Percentiles rank a stretch among this genome's conserved stretches.
Evolutionary conservation across 1,140 invertebrate genomes (phyloP).

Genomic region (Drosophila azteca): DNA sequence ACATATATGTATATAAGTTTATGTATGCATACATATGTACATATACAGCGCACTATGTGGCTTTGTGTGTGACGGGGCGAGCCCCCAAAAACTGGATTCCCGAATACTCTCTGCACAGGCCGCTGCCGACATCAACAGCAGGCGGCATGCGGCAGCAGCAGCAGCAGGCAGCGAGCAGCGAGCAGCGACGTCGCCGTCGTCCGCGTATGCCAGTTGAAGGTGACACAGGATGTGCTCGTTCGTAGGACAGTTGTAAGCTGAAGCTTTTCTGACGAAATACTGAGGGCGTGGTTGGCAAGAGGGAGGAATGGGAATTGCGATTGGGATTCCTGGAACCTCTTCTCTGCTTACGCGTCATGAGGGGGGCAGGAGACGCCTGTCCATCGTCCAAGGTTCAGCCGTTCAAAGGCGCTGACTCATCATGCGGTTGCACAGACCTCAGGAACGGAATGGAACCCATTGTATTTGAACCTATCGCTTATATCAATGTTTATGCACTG

Average conservation of each 20-base stretch:
- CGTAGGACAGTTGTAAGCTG: slow-evolving; percentile 11
- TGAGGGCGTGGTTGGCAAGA: slow-evolving; percentile 30
- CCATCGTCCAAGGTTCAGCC: not conserved
- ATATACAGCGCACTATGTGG: not conserved
- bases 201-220: slow-evolving; percentile 52
- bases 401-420: slow-evolving; percentile 33
- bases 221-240: slow-evolving; percentile 46
- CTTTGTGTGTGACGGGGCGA: slow-evolving; percentile 49
- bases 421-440: slow-evolving; percentile 19
- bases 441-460: not conserved
- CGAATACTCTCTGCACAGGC: slow-evolving; percentile 39
- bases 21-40: not conserved
- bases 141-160: not conserved
- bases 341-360: not conserved
- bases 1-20: not conserved
- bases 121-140: slow-evolving; percentile 8
- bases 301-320: not conserved
- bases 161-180: not conserved
- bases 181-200: not conserved
- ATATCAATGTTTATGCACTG: too few species aligned
- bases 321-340: slow-evolving; percentile 15
- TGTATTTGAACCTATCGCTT: slow-evolving; percentile 5
- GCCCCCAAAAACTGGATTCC: slow-evolving; percentile 77
- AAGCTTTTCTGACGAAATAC: slow-evolving; percentile 38
- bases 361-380: not conserved